These are phyloP conservation scores for Diaprepes abbreviatus DNA, from an alignment of 2,888 invertebrate genomes.

Conservation along the genomic window DNA sequence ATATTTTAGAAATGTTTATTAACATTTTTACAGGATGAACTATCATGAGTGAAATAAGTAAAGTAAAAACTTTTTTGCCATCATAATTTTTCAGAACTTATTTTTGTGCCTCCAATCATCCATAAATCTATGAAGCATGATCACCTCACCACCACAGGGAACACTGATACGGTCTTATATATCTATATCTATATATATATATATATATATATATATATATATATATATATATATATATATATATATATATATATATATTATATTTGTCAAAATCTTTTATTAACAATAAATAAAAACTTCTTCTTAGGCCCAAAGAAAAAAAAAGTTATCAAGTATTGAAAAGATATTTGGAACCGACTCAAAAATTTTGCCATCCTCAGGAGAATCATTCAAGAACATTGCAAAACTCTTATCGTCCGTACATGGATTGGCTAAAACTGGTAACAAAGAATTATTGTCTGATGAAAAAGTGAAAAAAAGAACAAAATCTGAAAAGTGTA, in stretches of 20 bases:
- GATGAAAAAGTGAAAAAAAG: constrained; percentile 21
- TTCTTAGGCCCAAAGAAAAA: constrained; percentile 42
- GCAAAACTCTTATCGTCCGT: constrained; percentile 49
- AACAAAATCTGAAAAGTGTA: constrained; percentile 32
- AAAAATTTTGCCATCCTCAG: constrained; percentile 32
- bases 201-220: not conserved
- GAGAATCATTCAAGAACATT: constrained; percentile 47
- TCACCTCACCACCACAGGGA: too few relatives aligned
- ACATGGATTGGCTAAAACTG: constrained; percentile 29
- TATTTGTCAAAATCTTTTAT: too few relatives aligned
- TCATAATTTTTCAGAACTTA: too few relatives aligned
- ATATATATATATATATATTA: too few relatives aligned
- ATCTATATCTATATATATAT: not conserved
- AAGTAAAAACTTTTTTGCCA: too few relatives aligned
- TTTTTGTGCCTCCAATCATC: too few relatives aligned
- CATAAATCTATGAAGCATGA: too few relatives aligned
- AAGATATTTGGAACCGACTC: constrained; percentile 37
- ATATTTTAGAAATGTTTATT: too few relatives aligned
- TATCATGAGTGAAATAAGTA: too few relatives aligned
- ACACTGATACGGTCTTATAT: too few relatives aligned
- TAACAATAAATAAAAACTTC: not conserved
- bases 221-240: too few relatives aligned
- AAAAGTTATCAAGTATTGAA: constrained; percentile 47
- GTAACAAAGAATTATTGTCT: not conserved
- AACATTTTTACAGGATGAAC: too few relatives aligned